These are phyloP conservation scores for Drosophila varians DNA, from an alignment of 1,140 invertebrate genomes.

Conservation along the genomic window DNA sequence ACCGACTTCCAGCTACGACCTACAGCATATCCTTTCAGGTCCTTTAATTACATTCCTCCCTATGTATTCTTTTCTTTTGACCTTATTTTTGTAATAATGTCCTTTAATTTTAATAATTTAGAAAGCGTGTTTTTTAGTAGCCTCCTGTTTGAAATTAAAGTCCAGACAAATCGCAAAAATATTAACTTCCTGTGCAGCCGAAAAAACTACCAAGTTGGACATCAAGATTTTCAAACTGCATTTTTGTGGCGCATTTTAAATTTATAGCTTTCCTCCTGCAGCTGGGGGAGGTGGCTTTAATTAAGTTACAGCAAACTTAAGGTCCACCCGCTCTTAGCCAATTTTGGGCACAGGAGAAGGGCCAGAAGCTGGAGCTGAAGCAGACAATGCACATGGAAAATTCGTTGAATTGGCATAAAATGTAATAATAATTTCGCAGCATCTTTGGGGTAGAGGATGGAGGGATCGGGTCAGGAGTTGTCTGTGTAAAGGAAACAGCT, in stretches of 20 bases:
- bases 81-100: too few species aligned
- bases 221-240: constrained; percentile 51
- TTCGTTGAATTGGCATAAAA: constrained; percentile 76
- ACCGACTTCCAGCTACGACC: too few species aligned
- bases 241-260: constrained; percentile 47
- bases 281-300: constrained; percentile 50
- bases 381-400: constrained; percentile 41
- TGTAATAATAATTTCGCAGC: constrained; percentile 68
- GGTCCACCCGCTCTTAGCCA: constrained; percentile 21
- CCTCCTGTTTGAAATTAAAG: too few species aligned
- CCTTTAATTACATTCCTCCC: too few species aligned
- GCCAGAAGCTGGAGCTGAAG: too few species aligned
- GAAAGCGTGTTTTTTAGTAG: not conserved
- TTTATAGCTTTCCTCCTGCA: constrained; percentile 28
- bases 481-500: constrained; percentile 69
- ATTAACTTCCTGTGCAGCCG: constrained; percentile 54
- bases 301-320: constrained; percentile 50
- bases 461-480: constrained; percentile 32
- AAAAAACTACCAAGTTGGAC: constrained; percentile 4
- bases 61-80: too few species aligned
- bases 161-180: constrained; percentile 70
- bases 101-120: too few species aligned
- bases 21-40: too few species aligned
- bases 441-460: not conserved
- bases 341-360: constrained; percentile 2